A percentile compares a stretch with the other conserved stretches of the same genome.
These are phyloP conservation scores for Cyclophora punctaria DNA, from an alignment of 2,888 invertebrate genomes.

Conservation along the genomic window DNA sequence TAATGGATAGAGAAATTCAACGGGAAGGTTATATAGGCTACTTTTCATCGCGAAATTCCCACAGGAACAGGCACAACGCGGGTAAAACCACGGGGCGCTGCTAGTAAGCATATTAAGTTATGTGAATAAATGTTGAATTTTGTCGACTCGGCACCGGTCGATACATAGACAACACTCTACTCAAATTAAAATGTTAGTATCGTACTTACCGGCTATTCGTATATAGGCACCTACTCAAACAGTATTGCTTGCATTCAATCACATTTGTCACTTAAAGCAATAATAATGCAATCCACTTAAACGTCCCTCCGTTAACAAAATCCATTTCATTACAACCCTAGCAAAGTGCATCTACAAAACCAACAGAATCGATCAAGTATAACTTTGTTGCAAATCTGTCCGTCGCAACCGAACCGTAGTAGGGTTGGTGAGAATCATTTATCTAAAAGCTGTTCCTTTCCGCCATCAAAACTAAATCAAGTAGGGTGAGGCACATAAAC, in stretches of 20 bases:
- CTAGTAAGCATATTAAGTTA: no score
- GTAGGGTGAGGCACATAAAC: slow-evolving; percentile 67
- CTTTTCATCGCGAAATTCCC: no score
- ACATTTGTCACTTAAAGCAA: slow-evolving; percentile 28
- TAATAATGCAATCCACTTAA: slow-evolving; percentile 59
- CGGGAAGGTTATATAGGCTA: no score
- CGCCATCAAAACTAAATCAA: slow-evolving; percentile 73
- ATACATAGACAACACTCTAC: no score
- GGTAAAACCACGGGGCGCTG: no score
- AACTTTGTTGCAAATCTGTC: slow-evolving; percentile 60
- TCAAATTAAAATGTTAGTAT: no score
- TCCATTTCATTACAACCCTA: slow-evolving; percentile 59
- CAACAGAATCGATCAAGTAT: slow-evolving; percentile 45
- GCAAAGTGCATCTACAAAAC: slow-evolving; percentile 47
- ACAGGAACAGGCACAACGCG: no score
- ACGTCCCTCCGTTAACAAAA: slow-evolving; percentile 39
- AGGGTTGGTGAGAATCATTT: slow-evolving; percentile 55
- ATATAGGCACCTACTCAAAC: no score
- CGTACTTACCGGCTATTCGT: no score
- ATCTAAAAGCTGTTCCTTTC: slow-evolving; percentile 68
- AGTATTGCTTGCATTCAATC: slow-evolving; percentile 9
- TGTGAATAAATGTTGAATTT: no score
- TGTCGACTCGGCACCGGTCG: no score
- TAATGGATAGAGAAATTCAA: no score
- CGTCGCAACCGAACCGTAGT: slow-evolving; percentile 31